These are phyloP conservation scores for Xanthorhoe spadicearia DNA, from an alignment of 2,888 invertebrate species.

Conservation along the genomic window DNA sequence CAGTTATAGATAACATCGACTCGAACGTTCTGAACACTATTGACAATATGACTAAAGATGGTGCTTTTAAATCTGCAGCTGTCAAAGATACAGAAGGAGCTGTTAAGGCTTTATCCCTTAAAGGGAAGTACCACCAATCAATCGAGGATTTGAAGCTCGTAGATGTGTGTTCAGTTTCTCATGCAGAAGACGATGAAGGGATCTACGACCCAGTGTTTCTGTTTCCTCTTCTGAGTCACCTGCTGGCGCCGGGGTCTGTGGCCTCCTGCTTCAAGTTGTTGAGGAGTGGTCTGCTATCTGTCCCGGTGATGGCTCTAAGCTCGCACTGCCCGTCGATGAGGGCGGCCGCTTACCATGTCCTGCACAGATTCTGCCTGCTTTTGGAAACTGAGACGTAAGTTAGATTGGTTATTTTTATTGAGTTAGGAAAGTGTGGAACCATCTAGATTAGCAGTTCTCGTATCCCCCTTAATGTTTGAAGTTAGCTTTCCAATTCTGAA, in stretches of 20 bases:
- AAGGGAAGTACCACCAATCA: constrained; percentile 54
- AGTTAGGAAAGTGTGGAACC: too few species aligned
- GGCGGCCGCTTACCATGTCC: constrained; percentile 89
- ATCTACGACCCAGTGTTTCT: constrained; percentile 94
- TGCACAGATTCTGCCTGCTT: constrained; percentile 90
- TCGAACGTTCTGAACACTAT: constrained; percentile 49
- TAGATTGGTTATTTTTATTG: neutral
- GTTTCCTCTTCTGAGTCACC: constrained; percentile 89
- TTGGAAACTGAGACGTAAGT: constrained; percentile 88
- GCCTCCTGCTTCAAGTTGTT: constrained; percentile 89
- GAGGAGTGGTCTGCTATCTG: constrained; percentile 88
- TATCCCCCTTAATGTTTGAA: too few species aligned
- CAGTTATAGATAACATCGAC: constrained; percentile 47
- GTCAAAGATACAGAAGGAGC: constrained; percentile 58
- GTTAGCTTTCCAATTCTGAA: too few species aligned
- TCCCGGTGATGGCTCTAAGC: constrained; percentile 89
- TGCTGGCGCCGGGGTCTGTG: constrained; percentile 90
- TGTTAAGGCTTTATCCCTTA: constrained; percentile 53
- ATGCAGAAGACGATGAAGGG: constrained; percentile 59
- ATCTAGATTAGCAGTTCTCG: too few species aligned
- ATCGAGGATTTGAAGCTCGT: constrained; percentile 47
- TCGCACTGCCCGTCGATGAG: constrained; percentile 88
- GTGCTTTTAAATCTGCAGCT: constrained; percentile 48
- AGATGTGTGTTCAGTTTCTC: constrained; percentile 58
- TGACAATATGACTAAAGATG: constrained; percentile 55